Conservation (phyloP, 2,113 vertebrate species). For the Nerophis ophidion region DNA sequence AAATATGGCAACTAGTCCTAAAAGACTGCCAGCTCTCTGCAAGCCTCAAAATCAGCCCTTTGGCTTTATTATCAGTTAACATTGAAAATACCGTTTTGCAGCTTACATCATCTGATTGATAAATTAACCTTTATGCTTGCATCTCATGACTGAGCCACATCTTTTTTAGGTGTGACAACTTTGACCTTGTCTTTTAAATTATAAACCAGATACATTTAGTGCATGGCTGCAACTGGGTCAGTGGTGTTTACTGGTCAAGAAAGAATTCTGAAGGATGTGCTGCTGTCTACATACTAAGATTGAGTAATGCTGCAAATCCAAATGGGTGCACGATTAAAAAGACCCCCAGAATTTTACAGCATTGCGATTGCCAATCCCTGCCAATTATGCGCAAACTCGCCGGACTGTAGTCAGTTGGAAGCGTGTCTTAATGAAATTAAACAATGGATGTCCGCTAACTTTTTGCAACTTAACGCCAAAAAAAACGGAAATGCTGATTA, state of each 20-base stretch:
- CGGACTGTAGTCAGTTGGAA: no score
- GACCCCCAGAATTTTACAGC: no score
- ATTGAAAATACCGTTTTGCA: conserved; percentile 7
- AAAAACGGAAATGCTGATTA: no score
- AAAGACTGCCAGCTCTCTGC: conserved; percentile 49
- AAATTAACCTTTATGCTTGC: neutral
- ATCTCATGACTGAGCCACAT: conserved; percentile 17
- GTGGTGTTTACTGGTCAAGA: neutral
- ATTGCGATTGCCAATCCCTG: no score
- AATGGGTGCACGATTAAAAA: no score
- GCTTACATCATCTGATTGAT: conserved; percentile 1
- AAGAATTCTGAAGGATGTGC: neutral
- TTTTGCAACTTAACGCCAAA: no score
- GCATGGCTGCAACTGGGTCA: neutral
- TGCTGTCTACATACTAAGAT: neutral
- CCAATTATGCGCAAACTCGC: no score
- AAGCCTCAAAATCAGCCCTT: conserved; percentile 31
- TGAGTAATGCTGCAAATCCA: no score
- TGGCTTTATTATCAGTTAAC: conserved; percentile 15
- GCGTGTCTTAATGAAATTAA: no score
- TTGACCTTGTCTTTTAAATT: conserved; percentile 40
- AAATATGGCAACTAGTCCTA: conserved; percentile 66
- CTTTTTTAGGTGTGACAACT: conserved; percentile 12
- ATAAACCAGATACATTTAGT: neutral
- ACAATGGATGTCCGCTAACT: no score